Evolutionary conservation across 2,888 invertebrate genomes (phyloP).

Genomic region (Glyphotaelius pellucidus): DNA sequence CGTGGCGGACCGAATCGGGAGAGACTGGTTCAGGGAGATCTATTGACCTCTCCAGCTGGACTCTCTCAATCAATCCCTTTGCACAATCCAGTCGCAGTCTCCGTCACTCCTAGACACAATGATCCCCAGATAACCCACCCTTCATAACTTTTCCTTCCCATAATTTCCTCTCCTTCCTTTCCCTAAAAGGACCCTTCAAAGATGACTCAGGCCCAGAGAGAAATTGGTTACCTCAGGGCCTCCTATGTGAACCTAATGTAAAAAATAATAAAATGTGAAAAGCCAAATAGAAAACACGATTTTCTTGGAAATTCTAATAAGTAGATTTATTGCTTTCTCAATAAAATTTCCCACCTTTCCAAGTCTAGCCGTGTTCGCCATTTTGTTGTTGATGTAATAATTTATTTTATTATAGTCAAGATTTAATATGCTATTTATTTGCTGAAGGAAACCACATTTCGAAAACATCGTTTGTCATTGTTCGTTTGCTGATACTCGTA

Average conservation of each 20-base stretch:
- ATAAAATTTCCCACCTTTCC: background rate
- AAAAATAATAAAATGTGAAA: background rate
- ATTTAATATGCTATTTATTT: background rate
- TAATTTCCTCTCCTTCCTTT: too few relatives aligned
- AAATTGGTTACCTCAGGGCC: too few relatives aligned
- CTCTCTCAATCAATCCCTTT: too few relatives aligned
- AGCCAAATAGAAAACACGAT: background rate
- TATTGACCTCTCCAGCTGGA: too few relatives aligned
- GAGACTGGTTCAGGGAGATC: too few relatives aligned
- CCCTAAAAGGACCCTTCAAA: too few relatives aligned
- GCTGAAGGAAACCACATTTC: background rate
- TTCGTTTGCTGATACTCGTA: background rate
- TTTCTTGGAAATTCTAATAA: background rate
- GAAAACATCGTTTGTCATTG: background rate
- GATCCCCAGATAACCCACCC: too few relatives aligned
- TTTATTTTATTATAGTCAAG: background rate
- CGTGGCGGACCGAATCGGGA: too few relatives aligned
- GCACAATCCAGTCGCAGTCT: too few relatives aligned
- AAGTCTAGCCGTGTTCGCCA: background rate
- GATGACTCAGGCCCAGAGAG: too few relatives aligned
- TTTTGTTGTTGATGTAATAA: background rate
- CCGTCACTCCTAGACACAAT: too few relatives aligned
- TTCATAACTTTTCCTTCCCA: too few relatives aligned
- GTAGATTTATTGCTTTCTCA: background rate
- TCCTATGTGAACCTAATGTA: background rate